phyloP scores from a whole-genome alignment of 1,140 invertebrate species.

The Sminthurinus signatus region DNA sequence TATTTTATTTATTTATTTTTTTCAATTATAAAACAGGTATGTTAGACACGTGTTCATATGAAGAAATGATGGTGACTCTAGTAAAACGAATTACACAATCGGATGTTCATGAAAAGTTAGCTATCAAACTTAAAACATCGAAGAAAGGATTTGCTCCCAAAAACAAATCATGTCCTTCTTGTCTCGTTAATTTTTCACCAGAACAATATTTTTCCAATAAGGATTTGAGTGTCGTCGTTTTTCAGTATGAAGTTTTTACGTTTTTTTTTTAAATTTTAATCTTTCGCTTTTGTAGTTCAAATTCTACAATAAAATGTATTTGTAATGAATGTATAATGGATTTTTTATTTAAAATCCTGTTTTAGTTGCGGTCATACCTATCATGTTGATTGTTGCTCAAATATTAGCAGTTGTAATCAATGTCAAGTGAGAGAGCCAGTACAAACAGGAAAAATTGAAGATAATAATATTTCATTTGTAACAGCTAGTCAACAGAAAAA shows the following conservation, averaged over 20 bases:
- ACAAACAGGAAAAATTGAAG: constrained; percentile 8
- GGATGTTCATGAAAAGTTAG: constrained; percentile 42
- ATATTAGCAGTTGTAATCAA: constrained; percentile 33
- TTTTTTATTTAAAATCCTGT: not conserved
- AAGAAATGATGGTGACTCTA: constrained; percentile 45
- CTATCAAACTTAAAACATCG: constrained; percentile 19
- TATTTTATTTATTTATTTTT: constrained; percentile 16
- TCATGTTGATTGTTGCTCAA: constrained; percentile 40
- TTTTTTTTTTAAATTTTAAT: not conserved
- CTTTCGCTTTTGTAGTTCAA: not conserved
- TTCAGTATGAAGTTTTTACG: constrained; percentile 29
- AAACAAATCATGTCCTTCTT: constrained; percentile 32
- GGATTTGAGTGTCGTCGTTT: constrained; percentile 32
- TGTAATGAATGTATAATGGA: not conserved
- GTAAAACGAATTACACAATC: constrained; percentile 40
- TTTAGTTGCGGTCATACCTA: constrained; percentile 39
- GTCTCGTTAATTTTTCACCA: constrained; percentile 15
- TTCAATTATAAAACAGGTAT: constrained; percentile 47
- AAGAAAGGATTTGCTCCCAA: constrained; percentile 34
- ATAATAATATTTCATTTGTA: constrained; percentile 17
- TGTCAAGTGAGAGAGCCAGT: constrained; percentile 25
- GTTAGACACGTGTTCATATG: constrained; percentile 55
- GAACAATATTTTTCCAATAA: constrained; percentile 12
- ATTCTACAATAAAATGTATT: not conserved
- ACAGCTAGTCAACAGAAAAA: constrained; percentile 1